Evolutionary conservation across 2,113 vertebrate species (phyloP).

Genomic region (Marcusenius ussheri): DNA sequence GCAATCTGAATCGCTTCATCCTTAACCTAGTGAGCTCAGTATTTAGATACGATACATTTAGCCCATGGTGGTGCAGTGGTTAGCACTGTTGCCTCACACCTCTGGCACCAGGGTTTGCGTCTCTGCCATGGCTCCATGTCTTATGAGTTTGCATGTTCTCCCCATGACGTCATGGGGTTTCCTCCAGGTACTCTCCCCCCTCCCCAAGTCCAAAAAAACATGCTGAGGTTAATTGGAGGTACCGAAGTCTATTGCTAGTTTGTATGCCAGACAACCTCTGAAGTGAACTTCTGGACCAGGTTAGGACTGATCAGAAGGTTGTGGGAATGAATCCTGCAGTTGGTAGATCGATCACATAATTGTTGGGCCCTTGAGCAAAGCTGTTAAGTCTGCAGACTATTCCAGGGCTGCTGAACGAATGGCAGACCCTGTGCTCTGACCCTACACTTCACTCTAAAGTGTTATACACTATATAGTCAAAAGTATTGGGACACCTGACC

Average conservation of each 20-base stretch:
- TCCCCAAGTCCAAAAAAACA: not conserved
- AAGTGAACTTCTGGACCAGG: not conserved
- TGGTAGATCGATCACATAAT: not conserved
- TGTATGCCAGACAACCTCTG: not conserved
- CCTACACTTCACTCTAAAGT: not conserved
- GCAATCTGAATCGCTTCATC: not conserved
- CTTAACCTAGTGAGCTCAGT: not conserved
- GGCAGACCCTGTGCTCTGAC: not conserved
- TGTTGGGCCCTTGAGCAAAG: not conserved
- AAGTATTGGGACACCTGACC: too few species aligned
- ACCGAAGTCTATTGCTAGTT: not conserved
- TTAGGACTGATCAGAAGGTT: not conserved
- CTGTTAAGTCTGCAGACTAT: not conserved
- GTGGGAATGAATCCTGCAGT: not conserved
- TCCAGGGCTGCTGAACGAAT: not conserved
- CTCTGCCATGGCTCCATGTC: not conserved
- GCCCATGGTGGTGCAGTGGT: not conserved
- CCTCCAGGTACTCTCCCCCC: not conserved
- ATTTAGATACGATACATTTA: not conserved
- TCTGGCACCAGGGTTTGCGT: not conserved
- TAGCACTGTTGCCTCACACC: not conserved
- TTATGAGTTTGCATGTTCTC: not conserved
- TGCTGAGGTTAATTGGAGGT: not conserved
- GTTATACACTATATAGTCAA: not conserved
- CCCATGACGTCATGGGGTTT: not conserved